Evolutionary conservation across 2,888 invertebrate species (phyloP), one percentile per base, ranked within the genome.

Genomic region (Catocala nupta): DNA sequence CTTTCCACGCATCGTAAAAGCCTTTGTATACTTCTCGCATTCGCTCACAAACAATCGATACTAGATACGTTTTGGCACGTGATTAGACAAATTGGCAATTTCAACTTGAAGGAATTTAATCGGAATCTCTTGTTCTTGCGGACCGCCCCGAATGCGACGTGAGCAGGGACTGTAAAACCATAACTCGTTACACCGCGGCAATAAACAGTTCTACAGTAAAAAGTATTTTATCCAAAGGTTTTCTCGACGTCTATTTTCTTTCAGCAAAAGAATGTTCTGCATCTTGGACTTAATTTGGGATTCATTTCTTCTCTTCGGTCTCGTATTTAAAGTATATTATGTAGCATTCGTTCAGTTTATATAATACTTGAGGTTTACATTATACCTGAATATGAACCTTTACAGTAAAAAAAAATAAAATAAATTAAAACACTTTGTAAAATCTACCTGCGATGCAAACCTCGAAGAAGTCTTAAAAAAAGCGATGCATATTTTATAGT

Each of bases 181-280:
- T 70, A 68, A 67, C 67, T 71, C 68, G 58, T 60, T 56, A 48
- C 51, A 48, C 16, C 39, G 36, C 56, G 52, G 54, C 71, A 50
- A 68, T 71, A 75, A 73, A 73, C 62, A 70, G 68, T 66, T 57
- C 51, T 52, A 61, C 57, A 65, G 59, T 63, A 57, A 69, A 73
- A 74, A 73, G 61, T 61, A 68, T 72, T 75, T 69, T 55, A 56
- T 58, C 60, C 62, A 65, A 66, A 70, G 65, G 64, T 62, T 75
- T 68, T 63, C 52, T 57, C 47, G 48, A 10, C 25, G 47, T 45
- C 63, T 62, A 70, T 68, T 73, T 66, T 48, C 59, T 73, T 69
- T 63, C 33, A 52, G 13, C 42, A 36, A 47, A 58, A 67, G 75
- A 64, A 55, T 39, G 60, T 60, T 49, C 47, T 44, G 45, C 51